Conservation (phyloP, 2,888 invertebrate species). For the Agrypnus murinus region DNA sequence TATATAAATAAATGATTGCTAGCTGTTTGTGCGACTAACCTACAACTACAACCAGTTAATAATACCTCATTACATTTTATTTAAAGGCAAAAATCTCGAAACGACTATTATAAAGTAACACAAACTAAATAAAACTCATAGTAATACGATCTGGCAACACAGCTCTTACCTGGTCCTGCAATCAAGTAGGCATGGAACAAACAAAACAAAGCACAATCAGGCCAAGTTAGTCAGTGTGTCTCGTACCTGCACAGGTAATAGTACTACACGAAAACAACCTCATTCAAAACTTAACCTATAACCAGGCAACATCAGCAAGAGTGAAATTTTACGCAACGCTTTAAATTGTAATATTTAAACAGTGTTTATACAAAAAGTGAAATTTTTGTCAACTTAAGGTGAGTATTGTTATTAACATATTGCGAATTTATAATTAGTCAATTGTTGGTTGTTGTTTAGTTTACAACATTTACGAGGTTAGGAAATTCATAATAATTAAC, state of each 20-base stretch:
- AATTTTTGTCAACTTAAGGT: conserved; percentile 21
- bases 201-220: conserved; percentile 70
- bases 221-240: conserved; percentile 66
- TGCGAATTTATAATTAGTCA: too few relatives aligned
- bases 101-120: conserved; percentile 8
- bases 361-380: conserved; percentile 16
- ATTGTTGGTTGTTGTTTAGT: too few relatives aligned
- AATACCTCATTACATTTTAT: conserved; percentile 11
- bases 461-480: too few relatives aligned
- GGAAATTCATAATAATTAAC: too few relatives aligned
- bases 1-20: conserved; percentile 24
- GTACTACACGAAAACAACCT: conserved; percentile 12
- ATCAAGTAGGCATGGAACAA: conserved; percentile 68
- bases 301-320: background rate
- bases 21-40: conserved; percentile 44
- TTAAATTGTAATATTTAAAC: too few relatives aligned
- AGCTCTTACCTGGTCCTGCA: conserved; percentile 55
- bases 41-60: conserved; percentile 22
- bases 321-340: conserved; percentile 31
- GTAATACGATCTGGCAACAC: conserved; percentile 53
- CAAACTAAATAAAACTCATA: conserved; percentile 28
- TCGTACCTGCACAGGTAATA: conserved; percentile 40
- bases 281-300: conserved; percentile 20
- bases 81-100: conserved; percentile 19
- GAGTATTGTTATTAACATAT: conserved; percentile 19